phyloP scores from a whole-genome alignment of 2,113 vertebrate species.

The Eclectus roratus region DNA sequence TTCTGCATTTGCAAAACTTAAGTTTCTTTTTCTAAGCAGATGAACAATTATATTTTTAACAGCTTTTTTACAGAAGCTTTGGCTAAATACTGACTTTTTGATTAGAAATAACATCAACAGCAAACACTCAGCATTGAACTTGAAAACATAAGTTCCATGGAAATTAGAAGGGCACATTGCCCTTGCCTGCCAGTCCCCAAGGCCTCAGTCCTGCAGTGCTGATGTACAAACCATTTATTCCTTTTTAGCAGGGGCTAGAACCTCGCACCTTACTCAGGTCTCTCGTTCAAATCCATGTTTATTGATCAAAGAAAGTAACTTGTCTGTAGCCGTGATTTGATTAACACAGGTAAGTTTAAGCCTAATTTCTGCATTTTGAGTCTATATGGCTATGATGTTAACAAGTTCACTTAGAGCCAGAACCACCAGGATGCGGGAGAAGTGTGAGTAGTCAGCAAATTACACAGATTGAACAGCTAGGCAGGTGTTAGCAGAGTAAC shows the following conservation, averaged over 20 bases:
- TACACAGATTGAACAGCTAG: background rate
- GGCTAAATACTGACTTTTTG: background rate
- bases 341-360: background rate
- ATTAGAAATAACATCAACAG: background rate
- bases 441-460: background rate
- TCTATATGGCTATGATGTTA: background rate
- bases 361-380: background rate
- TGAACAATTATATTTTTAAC: background rate
- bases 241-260: background rate
- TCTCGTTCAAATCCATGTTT: background rate
- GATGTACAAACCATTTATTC: background rate
- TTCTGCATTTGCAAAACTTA: constrained; percentile 1
- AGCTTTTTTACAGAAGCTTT: constrained; percentile 20
- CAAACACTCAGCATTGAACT: background rate
- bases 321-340: background rate
- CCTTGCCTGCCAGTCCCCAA: background rate
- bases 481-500: background rate
- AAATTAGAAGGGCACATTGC: background rate
- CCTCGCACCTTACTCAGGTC: background rate
- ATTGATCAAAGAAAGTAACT: background rate
- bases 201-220: background rate
- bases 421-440: background rate
- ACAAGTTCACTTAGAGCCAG: background rate
- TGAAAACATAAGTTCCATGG: background rate
- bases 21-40: constrained; percentile 4